Percentiles rank a stretch among this genome's conserved stretches.
phyloP scores from a whole-genome alignment of 2,113 vertebrate genomes.

The Phyllopteryx taeniolatus region DNA sequence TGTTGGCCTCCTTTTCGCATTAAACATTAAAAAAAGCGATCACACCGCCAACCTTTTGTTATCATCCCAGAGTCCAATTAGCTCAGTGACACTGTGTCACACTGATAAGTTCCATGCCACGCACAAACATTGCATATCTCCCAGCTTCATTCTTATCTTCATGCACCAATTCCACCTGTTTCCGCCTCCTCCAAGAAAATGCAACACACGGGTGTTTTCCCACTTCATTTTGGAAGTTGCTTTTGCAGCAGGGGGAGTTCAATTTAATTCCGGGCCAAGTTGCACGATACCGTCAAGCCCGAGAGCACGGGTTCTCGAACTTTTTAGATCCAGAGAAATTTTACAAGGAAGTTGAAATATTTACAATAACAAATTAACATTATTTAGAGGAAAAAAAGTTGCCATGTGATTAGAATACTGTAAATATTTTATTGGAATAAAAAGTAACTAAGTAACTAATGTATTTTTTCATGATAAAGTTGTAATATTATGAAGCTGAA shows the following conservation, averaged over 20 bases:
- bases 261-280: neutral
- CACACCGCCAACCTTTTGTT: slow-evolving; percentile 46
- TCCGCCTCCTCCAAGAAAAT: slow-evolving; percentile 9
- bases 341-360: too few relatives aligned
- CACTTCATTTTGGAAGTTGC: neutral
- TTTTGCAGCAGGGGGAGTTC: slow-evolving; percentile 1
- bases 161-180: slow-evolving; percentile 14
- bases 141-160: slow-evolving; percentile 30
- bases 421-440: too few relatives aligned
- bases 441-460: too few relatives aligned
- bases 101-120: slow-evolving; percentile 42
- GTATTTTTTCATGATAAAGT: too few relatives aligned
- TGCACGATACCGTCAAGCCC: neutral
- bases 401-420: too few relatives aligned
- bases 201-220: slow-evolving; percentile 2
- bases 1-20: slow-evolving; percentile 23
- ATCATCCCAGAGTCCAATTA: slow-evolving; percentile 46
- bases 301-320: neutral
- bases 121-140: slow-evolving; percentile 21
- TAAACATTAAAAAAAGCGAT: slow-evolving; percentile 31
- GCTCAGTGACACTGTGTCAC: slow-evolving; percentile 37
- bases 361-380: too few relatives aligned
- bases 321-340: neutral
- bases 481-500: too few relatives aligned
- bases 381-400: too few relatives aligned